Evolutionary conservation across 2,113 vertebrate genomes (phyloP), one percentile per base, ranked within the genome.

Genomic region (Lamprologus callipterus): DNA sequence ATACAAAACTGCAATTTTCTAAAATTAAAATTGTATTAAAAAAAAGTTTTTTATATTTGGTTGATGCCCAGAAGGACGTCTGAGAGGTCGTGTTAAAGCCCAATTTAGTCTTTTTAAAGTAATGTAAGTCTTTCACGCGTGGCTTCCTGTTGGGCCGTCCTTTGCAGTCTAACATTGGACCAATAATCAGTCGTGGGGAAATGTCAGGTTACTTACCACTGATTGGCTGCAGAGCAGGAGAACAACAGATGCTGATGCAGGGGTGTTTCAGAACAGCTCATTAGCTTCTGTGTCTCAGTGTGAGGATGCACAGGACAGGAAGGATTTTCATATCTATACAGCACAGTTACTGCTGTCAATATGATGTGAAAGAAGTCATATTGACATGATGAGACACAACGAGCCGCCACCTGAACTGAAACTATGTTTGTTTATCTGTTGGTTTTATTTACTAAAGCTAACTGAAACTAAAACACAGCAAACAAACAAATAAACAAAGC

Each of bases 1-100:
- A 33, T 16, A 26, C 1, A 75, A 47, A 47, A 75, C 12, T 75
- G 16, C 16, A 10, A 47, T 3, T 75, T 73, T 73, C 14, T 47
- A 47, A 47, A 28, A 28, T 45, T 26, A 0, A 19, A 31, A 58
- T 58, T 58, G 0, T 31, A 31, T 28, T 57, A 2, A 0, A 58
- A 57, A 16, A 5, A 14, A 0, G 4, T 26, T 75, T 28, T 75
- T 5, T 5, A 19, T 49, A 28, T 31, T 78, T 78, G 26, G 9
- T 31, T 78, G 42, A 28, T 78, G 10, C 23, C n/a, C 0, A 45
- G 12, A 9, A 73, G n/a, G 40, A 23, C 3, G 0, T 45, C 40
- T 47, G 40, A 19, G 10, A 49, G 26, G 26, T 19, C 16, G 42
- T 31, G 42, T 49, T 78, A 49, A 78, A 49, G 16, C 23, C 16